A percentile compares a stretch with the other conserved stretches of the same genome.
phyloP scores from a whole-genome alignment of 2,888 invertebrate genomes.

The Tanytarsus gracilentus region DNA sequence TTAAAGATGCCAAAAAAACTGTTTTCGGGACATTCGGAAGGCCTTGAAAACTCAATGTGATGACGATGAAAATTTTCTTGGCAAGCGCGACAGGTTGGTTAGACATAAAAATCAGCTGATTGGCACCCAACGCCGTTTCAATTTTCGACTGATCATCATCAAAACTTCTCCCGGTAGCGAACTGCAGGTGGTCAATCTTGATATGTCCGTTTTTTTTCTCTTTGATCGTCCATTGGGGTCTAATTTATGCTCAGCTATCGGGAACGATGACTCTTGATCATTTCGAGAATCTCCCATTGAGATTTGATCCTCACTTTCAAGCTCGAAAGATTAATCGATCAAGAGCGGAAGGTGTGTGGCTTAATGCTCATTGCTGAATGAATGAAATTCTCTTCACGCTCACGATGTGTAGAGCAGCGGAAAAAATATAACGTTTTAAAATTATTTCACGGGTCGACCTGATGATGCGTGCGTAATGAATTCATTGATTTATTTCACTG shows the following conservation, averaged over 20 bases:
- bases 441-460: too few species aligned
- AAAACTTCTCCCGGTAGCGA: not conserved
- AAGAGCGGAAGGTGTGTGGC: too few species aligned
- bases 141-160: slow-evolving; percentile 20
- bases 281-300: not conserved
- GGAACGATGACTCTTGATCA: not conserved
- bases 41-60: slow-evolving; percentile 23
- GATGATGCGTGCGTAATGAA: slow-evolving; percentile 17
- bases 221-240: too few species aligned
- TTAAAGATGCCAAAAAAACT: slow-evolving; percentile 25
- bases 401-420: not conserved
- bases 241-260: too few species aligned
- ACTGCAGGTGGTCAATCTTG: not conserved
- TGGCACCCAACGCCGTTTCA: slow-evolving; percentile 5
- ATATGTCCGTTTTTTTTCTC: not conserved
- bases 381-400: not conserved
- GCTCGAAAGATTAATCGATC: too few species aligned
- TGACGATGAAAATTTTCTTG: too few species aligned
- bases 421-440: too few species aligned
- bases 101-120: slow-evolving; percentile 9
- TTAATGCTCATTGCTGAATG: too few species aligned
- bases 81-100: too few species aligned
- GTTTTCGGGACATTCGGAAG: not conserved
- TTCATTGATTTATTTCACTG: slow-evolving; percentile 21
- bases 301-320: not conserved